phyloP scores from a whole-genome alignment of 1,140 invertebrate species.

The Drosophila malerkotliana region DNA sequence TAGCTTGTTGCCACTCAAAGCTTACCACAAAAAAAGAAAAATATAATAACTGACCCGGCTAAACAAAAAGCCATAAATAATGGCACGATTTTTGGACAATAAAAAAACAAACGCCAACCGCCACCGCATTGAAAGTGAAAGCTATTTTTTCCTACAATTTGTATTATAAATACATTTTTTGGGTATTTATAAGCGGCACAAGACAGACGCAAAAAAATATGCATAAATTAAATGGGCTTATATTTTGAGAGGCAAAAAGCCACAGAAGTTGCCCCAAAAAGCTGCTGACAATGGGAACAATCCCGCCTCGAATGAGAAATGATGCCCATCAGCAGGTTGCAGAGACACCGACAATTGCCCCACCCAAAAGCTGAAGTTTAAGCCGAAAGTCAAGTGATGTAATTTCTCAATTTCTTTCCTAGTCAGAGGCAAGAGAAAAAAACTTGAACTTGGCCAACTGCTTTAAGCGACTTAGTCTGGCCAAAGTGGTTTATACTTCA shows the following conservation, averaged over 20 bases:
- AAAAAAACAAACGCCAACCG: slow-evolving; percentile 21
- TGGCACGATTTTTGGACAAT: slow-evolving; percentile 45
- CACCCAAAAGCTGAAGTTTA: slow-evolving; percentile 62
- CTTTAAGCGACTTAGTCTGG: slow-evolving; percentile 24
- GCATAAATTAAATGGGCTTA: slow-evolving; percentile 58
- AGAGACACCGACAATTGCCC: slow-evolving; percentile 7
- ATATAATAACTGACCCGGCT: slow-evolving; percentile 59
- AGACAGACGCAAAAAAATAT: slow-evolving; percentile 43
- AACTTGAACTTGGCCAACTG: slow-evolving; percentile 64
- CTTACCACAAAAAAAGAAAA: slow-evolving; percentile 21
- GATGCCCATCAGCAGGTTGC: slow-evolving; percentile 40
- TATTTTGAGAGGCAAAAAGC: slow-evolving; percentile 16
- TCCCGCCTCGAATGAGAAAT: slow-evolving; percentile 31
- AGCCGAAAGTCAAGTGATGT: slow-evolving; percentile 58
- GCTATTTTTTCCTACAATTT: slow-evolving; percentile 48
- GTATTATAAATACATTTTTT: slow-evolving; percentile 42
- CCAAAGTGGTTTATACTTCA: slow-evolving; percentile 15
- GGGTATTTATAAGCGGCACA: slow-evolving; percentile 3
- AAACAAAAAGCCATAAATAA: slow-evolving; percentile 51
- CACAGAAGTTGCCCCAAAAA: slow-evolving; percentile 5
- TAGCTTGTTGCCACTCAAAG: slow-evolving; percentile 38
- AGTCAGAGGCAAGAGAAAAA: slow-evolving; percentile 26
- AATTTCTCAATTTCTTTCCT: slow-evolving; percentile 69
- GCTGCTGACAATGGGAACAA: slow-evolving; percentile 24
- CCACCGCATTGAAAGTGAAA: slow-evolving; percentile 72